phyloP scores from a whole-genome alignment of 2,797 vertebrate genomes.

The Natrix natrix region DNA sequence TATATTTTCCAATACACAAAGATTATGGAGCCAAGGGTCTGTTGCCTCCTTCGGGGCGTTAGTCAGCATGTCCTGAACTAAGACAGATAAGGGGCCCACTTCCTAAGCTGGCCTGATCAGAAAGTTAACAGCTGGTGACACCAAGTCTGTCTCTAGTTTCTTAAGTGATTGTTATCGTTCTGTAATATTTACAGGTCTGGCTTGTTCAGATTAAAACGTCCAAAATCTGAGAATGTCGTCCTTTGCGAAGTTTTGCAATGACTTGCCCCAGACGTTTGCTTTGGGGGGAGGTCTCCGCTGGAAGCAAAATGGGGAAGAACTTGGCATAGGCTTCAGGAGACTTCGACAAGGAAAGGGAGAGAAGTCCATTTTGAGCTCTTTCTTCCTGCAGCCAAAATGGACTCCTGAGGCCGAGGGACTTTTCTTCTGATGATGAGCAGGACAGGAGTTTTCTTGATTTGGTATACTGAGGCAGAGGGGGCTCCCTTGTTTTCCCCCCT shows the following conservation, averaged over 20 bases:
- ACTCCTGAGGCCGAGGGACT: not conserved
- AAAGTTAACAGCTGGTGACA: conserved; percentile 65
- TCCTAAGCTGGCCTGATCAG: conserved; percentile 61
- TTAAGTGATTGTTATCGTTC: conserved; percentile 60
- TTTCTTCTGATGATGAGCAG: not conserved
- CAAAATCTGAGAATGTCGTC: not conserved
- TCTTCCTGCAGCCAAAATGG: not conserved
- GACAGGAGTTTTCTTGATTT: not conserved
- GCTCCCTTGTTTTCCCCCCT: not conserved
- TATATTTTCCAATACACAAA: conserved; percentile 45
- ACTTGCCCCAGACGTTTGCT: conserved; percentile 6
- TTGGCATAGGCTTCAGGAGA: not conserved
- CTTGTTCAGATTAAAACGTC: conserved; percentile 52
- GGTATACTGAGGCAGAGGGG: not conserved
- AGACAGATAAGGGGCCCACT: conserved; percentile 59
- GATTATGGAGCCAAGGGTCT: conserved; percentile 62
- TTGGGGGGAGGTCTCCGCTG: not conserved
- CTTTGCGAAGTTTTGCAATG: not conserved
- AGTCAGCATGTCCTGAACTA: conserved; percentile 63
- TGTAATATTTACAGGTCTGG: conserved; percentile 60
- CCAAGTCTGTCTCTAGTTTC: conserved; percentile 62
- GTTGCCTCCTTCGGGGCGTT: conserved; percentile 45
- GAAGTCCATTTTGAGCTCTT: not conserved
- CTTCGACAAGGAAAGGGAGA: not conserved
- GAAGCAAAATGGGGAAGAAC: too few relatives aligned